A percentile compares a stretch with the other conserved stretches of the same genome.
Evolutionary conservation across 2,888 invertebrate species (phyloP).

Genomic region (Hydroisotoma schaefferi): DNA sequence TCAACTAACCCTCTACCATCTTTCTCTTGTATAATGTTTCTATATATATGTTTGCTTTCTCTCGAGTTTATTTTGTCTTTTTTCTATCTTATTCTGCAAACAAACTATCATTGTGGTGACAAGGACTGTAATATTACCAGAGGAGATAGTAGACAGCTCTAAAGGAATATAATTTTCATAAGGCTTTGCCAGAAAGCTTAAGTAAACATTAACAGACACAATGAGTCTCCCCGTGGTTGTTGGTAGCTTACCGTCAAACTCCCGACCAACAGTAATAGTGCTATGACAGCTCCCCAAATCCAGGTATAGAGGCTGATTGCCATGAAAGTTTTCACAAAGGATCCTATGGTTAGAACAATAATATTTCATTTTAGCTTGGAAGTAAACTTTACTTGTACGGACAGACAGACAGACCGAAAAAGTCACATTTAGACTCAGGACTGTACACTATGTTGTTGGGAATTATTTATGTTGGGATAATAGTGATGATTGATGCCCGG

Average conservation of each 20-base stretch:
- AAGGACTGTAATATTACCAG: no score
- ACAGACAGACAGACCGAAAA: no score
- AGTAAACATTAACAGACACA: conserved; percentile 2
- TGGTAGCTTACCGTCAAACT: conserved; percentile 30
- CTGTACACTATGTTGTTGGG: no score
- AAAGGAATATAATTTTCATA: no score
- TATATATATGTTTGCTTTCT: conserved; percentile 9
- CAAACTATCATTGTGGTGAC: no score
- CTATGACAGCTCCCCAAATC: conserved; percentile 28
- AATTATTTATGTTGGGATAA: no score
- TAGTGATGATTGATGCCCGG: no score
- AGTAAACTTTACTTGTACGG: no score
- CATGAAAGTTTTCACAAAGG: conserved; percentile 22
- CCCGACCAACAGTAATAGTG: conserved; percentile 30
- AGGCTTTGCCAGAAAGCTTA: neutral
- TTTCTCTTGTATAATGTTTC: neutral
- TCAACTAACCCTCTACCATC: neutral
- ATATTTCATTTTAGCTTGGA: no score
- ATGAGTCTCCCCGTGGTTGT: neutral
- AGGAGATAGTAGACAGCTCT: no score
- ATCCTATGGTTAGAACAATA: conserved; percentile 14
- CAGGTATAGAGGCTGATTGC: conserved; percentile 29
- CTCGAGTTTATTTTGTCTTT: conserved; percentile 3
- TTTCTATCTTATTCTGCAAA: neutral
- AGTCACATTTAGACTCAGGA: no score